Base-by-base conservation (phyloP, 2,113 vertebrate species). In the Pluvialis apricaria region DNA sequence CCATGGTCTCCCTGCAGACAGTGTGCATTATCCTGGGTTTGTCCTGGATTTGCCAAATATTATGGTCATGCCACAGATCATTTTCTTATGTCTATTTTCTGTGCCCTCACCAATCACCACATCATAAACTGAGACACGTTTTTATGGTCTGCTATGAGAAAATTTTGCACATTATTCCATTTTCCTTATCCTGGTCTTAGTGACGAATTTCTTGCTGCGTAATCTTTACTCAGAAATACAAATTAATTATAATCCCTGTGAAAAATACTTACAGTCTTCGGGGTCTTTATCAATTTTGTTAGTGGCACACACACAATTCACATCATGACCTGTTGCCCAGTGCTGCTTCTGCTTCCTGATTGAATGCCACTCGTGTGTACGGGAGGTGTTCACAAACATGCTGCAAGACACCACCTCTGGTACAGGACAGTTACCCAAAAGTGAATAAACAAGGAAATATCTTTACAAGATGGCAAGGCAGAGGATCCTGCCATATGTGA, bases 1-100 rank as follows among this genome's bases (percentile, higher is more conserved):
- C 64, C 24, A 32, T n/a, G 11, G 40, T 52, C 34, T 58, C 40
- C 17, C 34, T 32, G 5, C 0, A 0, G 40, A 44, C 20, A 36
- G 12, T 5, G 52, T 64, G 11, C 11, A 3, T 62, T 58, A 25
- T 26, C 42, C 45, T 54, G 68, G 21, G 4, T 54, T 88, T 90
- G 22, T 42, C 21, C 36, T 64, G 45, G 14, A 42, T 86, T 93
- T 92, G 21, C 26, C 34, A 60, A 19, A 55, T 49, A n/a, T 6
- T 47, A 16, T 61, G 38, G 36, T 52, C n/a, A 47, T 69, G 22
- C 40, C 72, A 91, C 64, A 70, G 51, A 70, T 28, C 31, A 65
- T 34, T 16, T 57, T 44, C 40, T 57, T 40, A 44, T 15, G 9
- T 52, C 76, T 78, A 16, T 32, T 36, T 1, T 66, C 31, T 51